Evolutionary conservation across 2,888 invertebrate genomes (phyloP), one percentile per base, ranked within the genome.

Genomic region (Diarsia mendica): DNA sequence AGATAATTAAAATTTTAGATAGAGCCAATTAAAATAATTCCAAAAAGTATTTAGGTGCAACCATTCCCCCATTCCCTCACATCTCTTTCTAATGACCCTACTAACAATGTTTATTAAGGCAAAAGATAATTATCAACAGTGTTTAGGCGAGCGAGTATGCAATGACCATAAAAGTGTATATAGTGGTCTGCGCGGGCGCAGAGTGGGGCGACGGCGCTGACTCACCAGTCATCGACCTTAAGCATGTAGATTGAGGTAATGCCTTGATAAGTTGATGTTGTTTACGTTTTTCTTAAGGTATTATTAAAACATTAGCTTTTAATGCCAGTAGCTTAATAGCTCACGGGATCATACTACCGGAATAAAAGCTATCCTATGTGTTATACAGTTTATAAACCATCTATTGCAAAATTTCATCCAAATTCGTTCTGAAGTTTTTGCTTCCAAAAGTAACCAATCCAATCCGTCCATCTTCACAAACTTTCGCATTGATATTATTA

Each of bases 201-300:
- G 65, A 77, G 77, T 75, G 72, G 70, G 72, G 84, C 77, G 76
- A 51, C 83, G 39, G n/a, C 58, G 44, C 82, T 94, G 93, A 93
- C 82, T 93, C 93, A 93, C 77, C 88, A 90, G 93, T 92, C 93
- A 92, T 88, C 91, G 93, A 93, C 94, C 93, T 93, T 92, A 92
- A 72, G 77, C 77, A 84, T 85, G 83, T 84, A 83, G 85, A 84
- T 82, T 88, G 83, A 86, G 85, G 87, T 83, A 84, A 78, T 71
- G 72, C 79, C 76, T 69, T 81, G 75, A 86, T 82, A 79, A 87
- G 64, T 77, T 72, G 49, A 78, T 72, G 76, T 84, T 88, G 80
- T 82, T 88, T 84, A 72, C 44, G 44, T 82, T 77, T 39, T 81
- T 77, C n/a, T 84, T 77, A 63, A 75, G 58, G 72, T 67, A 76